Base-by-base conservation (phyloP, 2,113 vertebrate genomes). In the Candoia aspera region DNA sequence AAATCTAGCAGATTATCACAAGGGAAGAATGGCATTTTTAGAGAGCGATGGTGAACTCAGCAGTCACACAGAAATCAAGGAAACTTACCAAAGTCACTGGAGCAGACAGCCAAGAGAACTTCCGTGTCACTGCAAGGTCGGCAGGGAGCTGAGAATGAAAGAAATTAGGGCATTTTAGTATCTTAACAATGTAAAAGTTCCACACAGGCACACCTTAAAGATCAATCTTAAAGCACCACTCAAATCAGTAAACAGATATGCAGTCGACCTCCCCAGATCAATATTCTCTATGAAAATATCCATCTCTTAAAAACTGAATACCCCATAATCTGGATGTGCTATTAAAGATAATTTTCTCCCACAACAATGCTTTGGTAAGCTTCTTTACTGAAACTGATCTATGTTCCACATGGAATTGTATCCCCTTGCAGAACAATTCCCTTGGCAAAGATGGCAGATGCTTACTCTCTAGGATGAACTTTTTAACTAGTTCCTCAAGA, bases 61-160 rank as follows among this genome's bases (percentile, higher is more conserved):
- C 8, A 55, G 87, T 33, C 60, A 26, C 60, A 3, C 0, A 3
- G 10, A 24, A 12, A 59, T 68, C 21, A 8, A 46, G n/a, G 19
- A 73, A 73, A 96, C 99, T 99, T 96, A 99, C 99, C 99, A 10
- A 99, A 99, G 95, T 99, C 99, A 59, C 98, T 99, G 94, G 99
- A 99, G 97, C 99, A 99, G 94, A 98, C 98, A 2, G 99, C 98
- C 92, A 99, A 93, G 93, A 99, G 98, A 29, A 99, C 97, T 95
- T 99, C 99, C 0, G 97, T 96, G 89, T 99, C 98, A 57, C 97
- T 98, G 97, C 99, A 99, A 12, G 99, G 99, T 90, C 98, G 98
- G 96, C 99, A 99, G 15, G 98, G 97, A 68, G 97, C 99, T 99
- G 90, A 9, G 94, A 64, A 92, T 88, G 92, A 91, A 96, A 95